Base-by-base conservation (phyloP, 35 echinoderm and acorn worm species). In the Acanthaster planci region DNA sequence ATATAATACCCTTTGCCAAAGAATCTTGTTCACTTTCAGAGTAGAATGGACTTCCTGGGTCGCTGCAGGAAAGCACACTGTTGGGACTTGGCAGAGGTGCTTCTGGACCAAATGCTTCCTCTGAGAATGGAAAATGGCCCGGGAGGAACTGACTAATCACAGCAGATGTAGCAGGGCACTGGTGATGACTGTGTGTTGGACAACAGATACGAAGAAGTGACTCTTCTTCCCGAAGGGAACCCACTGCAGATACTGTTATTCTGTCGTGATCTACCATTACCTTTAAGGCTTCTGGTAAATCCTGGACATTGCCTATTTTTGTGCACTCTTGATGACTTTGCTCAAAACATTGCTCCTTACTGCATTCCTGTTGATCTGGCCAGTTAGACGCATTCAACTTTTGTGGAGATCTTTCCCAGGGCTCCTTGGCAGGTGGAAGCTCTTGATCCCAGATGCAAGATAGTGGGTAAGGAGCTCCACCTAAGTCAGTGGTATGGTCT, bases 391-490 rank as follows among this genome's bases (percentile, higher is more conserved):
- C 38, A 8, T 19, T 5, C 39, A 81, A 30, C 79, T 81, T 44
- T 16, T 27, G n/a, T 52, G 40, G 51, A 37, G 52, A 37, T 36
- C 16, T 79, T 81, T 52, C 84, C 84, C 85, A 91, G 14, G 67
- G 85, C 76, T 80, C 52, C 27, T 55, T 83, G 84, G 93, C 88
- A 76, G 76, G 89, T 54, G 80, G 79, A 95, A 95, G 75, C 86
- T 95, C 89, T 53, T 90, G 90, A 89, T 95, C 84, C 93, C 93
- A 91, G 29, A 91, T 87, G 40, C 64, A 64, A 77, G 89, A 78
- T 27, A 84, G 40, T 15, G 38, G 67, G 34, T 34, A 85, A 39
- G 58, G 19, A 19, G 35, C 59, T 42, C 35, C 83, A 16, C 67
- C 26, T 77, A 80, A 52, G 44, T 54, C 60, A 83, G 87, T 56